Evolutionary conservation across 37 sponge, comb jelly and placozoan genomes (phyloP), one percentile per base, ranked within the genome.

Genomic region (Cladorhizidae sp.): DNA sequence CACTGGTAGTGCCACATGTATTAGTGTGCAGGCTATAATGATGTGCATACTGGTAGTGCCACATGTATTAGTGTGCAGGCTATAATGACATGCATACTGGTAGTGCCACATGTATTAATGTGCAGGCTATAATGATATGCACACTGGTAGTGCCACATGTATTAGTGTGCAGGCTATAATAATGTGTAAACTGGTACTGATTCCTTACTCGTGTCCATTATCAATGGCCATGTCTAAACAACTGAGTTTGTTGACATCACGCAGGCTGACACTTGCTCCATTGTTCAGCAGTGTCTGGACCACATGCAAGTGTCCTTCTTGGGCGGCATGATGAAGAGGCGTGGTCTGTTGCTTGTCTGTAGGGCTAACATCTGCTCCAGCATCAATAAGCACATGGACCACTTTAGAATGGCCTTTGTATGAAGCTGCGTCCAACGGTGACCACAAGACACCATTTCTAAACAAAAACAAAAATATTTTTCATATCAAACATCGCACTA

Each of bases 191-290:
- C 49, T 45, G 49, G n/a, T n/a, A 45, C 49, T 45, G 49, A 74
- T 11, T 9, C 57, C 93, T 45, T 40, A 93, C 91, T 76, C 78
- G 68, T 89, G 91, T 14, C 91, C 94, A 77, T 93, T 90, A 58
- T 96, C 92, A 67, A 96, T 89, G 59, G 96, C 96, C 49, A 93
- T 54, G 39, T 98, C 99, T 9, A 96, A 85, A 41, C 82, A 61
- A 62, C 91, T 96, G 49, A 67, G 32, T 28, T 86, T 84, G 17
- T 82, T 51, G 8, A 39, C 37, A 57, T 91, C 73, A 11, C 40
- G 31, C 3, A 37, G n/a, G 21, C 83, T 54, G 7, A 89, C 87
- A 43, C 86, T 67, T 1, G 97, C 97, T 20, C 78, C 80, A n/a
- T 85, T 54, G 50, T 82, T 75, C 57, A 96, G 25, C 28, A 96